phyloP scores from a whole-genome alignment of 2,888 invertebrate genomes.

The Phragmatobia fuliginosa region DNA sequence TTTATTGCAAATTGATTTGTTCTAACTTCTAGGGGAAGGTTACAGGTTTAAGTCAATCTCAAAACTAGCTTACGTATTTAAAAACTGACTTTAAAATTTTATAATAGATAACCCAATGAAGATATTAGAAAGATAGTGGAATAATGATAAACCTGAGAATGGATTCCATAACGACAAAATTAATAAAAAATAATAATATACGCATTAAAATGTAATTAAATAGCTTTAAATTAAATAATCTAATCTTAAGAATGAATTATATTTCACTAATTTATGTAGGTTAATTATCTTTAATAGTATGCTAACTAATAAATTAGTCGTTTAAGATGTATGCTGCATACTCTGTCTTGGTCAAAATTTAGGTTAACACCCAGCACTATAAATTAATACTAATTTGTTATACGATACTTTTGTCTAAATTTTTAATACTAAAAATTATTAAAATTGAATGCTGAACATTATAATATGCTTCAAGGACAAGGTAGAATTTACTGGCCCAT shows the following conservation, averaged over 20 bases:
- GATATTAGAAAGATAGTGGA: neutral
- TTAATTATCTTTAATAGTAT: neutral
- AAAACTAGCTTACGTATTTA: neutral
- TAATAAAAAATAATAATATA: too few species aligned
- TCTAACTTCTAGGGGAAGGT: slow-evolving; percentile 11
- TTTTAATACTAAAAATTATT: slow-evolving; percentile 4
- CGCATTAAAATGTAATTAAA: neutral
- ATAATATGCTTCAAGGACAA: too few species aligned
- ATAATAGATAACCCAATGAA: neutral
- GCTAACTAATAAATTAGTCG: neutral
- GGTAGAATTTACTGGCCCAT: too few species aligned
- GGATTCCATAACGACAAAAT: too few species aligned
- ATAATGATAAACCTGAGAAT: neutral
- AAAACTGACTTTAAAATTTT: neutral
- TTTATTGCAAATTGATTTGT: slow-evolving; percentile 26
- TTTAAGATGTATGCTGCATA: neutral
- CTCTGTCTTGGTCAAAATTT: neutral
- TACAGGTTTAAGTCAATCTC: neutral
- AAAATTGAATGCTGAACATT: too few species aligned
- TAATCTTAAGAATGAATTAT: neutral
- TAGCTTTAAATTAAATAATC: neutral
- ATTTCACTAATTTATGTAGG: neutral
- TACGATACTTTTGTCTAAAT: too few species aligned
- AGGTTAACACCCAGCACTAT: neutral
- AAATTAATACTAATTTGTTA: too few species aligned